Evolutionary conservation across 2,797 vertebrate species (phyloP).

Genomic region (Hyperoplus immaculatus): DNA sequence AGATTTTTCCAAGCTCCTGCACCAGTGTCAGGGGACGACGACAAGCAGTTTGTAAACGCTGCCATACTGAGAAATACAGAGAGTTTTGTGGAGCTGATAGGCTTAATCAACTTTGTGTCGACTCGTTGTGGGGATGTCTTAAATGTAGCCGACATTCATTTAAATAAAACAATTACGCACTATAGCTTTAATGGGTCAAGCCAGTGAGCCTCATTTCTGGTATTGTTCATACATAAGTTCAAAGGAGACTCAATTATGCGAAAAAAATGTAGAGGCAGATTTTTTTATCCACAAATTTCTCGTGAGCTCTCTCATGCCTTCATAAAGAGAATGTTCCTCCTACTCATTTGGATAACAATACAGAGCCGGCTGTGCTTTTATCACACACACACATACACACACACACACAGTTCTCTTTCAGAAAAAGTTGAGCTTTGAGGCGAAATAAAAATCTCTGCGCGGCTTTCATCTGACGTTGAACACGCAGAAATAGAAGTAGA

Average conservation of each 20-base stretch:
- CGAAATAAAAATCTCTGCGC: slow-evolving; percentile 13
- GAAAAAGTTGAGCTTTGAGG: slow-evolving; percentile 43
- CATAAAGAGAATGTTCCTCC: slow-evolving; percentile 25
- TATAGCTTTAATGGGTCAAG: no score
- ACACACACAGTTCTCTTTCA: slow-evolving; percentile 39
- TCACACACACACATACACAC: no score
- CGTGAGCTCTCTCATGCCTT: slow-evolving; percentile 9
- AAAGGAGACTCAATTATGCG: slow-evolving; percentile 5
- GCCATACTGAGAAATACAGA: no score
- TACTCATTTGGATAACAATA: slow-evolving; percentile 46
- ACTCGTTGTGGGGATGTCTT: no score
- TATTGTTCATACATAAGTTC: neutral
- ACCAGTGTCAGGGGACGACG: no score
- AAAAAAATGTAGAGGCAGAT: neutral
- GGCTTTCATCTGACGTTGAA: slow-evolving; percentile 62
- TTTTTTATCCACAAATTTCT: slow-evolving; percentile 7
- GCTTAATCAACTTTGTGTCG: no score
- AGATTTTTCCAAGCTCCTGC: no score
- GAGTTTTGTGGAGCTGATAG: no score
- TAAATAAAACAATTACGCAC: no score
- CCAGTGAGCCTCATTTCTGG: neutral
- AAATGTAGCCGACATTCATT: no score
- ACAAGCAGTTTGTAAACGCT: no score
- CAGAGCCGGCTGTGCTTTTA: slow-evolving; percentile 19
- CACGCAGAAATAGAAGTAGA: slow-evolving; percentile 72